Evolutionary conservation across 2,113 vertebrate genomes (phyloP).

Genomic region (Sceloporus undulatus): DNA sequence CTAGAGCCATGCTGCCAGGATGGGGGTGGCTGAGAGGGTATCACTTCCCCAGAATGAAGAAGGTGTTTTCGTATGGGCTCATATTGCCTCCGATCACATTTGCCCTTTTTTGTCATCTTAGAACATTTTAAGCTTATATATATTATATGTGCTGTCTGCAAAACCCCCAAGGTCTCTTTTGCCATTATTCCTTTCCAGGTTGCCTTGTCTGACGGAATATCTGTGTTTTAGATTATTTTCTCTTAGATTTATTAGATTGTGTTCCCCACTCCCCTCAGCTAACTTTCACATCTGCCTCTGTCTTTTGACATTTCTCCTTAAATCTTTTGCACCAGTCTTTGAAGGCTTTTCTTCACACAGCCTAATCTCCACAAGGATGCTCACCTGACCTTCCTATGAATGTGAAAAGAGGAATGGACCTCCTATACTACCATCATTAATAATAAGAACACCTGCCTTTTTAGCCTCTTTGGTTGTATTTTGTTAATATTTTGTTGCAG

Average conservation of each 20-base stretch:
- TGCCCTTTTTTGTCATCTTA: constrained; percentile 51
- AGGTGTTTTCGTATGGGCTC: constrained; percentile 33
- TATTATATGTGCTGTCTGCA: constrained; percentile 55
- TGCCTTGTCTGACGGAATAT: constrained; percentile 65
- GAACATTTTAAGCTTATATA: constrained; percentile 49
- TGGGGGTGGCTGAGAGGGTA: background rate
- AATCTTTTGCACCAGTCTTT: constrained; percentile 28
- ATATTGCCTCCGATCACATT: constrained; percentile 33
- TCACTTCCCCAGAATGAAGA: constrained; percentile 56
- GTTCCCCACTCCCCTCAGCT: constrained; percentile 44
- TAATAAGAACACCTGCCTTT: background rate
- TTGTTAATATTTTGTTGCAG: background rate
- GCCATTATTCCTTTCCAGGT: constrained; percentile 67
- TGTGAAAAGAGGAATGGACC: background rate
- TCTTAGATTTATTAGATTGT: constrained; percentile 63
- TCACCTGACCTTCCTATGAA: background rate
- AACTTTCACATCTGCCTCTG: constrained; percentile 48
- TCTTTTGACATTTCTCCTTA: constrained; percentile 43
- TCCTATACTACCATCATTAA: background rate
- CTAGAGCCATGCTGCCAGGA: constrained; percentile 18
- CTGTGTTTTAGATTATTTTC: constrained; percentile 64
- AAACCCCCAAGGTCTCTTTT: constrained; percentile 60
- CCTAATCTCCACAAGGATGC: constrained; percentile 22
- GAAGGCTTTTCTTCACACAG: constrained; percentile 10
- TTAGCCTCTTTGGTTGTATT: background rate